Evolutionary conservation across 2,113 vertebrate species (phyloP).

Genomic region (Paradisaea rubra): DNA sequence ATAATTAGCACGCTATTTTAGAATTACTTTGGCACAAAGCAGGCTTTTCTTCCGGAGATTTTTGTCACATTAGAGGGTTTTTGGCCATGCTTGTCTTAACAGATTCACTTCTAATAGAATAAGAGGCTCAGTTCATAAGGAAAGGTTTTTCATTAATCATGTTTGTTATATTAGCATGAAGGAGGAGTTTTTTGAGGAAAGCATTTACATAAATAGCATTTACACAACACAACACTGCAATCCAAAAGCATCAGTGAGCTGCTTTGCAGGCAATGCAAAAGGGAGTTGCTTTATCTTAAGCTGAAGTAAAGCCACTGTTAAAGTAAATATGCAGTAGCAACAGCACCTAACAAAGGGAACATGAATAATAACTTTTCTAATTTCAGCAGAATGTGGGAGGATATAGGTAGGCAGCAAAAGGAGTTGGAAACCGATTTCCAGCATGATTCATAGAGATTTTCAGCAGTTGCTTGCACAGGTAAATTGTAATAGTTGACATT

Average conservation of each 20-base stretch:
- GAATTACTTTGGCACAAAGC: not conserved
- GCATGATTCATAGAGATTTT: constrained; percentile 47
- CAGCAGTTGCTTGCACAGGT: constrained; percentile 27
- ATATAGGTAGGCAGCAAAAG: constrained; percentile 48
- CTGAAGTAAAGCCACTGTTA: constrained; percentile 1
- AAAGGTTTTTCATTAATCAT: not conserved
- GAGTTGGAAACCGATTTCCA: constrained; percentile 18
- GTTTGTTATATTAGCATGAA: not conserved
- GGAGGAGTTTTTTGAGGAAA: not conserved
- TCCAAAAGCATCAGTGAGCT: not conserved
- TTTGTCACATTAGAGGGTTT: not conserved
- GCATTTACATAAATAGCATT: constrained; percentile 21
- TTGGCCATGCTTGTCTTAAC: not conserved
- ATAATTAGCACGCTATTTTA: not conserved
- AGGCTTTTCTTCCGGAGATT: not conserved
- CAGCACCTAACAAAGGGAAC: constrained; percentile 43
- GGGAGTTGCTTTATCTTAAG: not conserved
- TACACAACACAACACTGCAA: not conserved
- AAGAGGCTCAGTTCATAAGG: not conserved
- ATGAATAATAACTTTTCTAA: constrained; percentile 59
- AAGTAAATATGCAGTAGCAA: constrained; percentile 37
- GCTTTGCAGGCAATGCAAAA: not conserved
- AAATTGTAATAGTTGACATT: constrained; percentile 14
- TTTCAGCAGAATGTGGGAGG: constrained; percentile 58
- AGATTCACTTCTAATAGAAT: not conserved